Evolutionary conservation across 2,888 invertebrate species (phyloP), one percentile per base, ranked within the genome.

Genomic region (Corbicula japonica): DNA sequence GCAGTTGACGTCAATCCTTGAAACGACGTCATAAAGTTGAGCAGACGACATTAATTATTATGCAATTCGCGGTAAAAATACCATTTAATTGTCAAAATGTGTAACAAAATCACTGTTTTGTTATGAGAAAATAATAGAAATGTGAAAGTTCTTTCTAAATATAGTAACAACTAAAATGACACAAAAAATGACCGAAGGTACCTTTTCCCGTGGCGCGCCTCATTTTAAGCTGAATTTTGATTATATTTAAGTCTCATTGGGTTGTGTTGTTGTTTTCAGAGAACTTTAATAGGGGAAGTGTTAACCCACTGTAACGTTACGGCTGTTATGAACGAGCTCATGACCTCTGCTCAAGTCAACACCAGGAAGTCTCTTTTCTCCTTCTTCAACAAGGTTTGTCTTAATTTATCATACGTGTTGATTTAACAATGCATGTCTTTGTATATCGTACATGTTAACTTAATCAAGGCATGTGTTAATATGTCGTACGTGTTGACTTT

Each of bases 261-360:
- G n/a, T n/a, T n/a, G n/a, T n/a, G n/a, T n/a, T n/a, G n/a, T n/a
- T n/a, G n/a, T 4, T 61, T 61, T 8, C 34, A 63, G 63, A 21
- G 15, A 46, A 63, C 63, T 18, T 23, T 32, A 28, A 26, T 21
- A 4, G 23, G 10, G 5, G 46, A 18, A 6, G 34, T 32, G 12
- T 28, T 63, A 28, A 32, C 44, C 12, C 63, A 63, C 21, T 63
- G 63, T n/a, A 63, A 63, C 48, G 28, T 63, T 12, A 30, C 28
- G 10, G 46, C 48, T 30, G 63, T 63, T 0, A 48, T 28, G 4
- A 44, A 44, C 12, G 32, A 63, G 41, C 30, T 63, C 12, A 63
- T 63, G 63, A 63, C 38, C 12, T 18, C 63, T 0, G 63, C 63
- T 12, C 46, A 63, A 23, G 63, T 63, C n/a, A 28, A 63, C 15